Percentiles rank a stretch among this genome's conserved stretches.
Evolutionary conservation across 2,797 vertebrate species (phyloP).

Genomic region (Iguana delicatissima): DNA sequence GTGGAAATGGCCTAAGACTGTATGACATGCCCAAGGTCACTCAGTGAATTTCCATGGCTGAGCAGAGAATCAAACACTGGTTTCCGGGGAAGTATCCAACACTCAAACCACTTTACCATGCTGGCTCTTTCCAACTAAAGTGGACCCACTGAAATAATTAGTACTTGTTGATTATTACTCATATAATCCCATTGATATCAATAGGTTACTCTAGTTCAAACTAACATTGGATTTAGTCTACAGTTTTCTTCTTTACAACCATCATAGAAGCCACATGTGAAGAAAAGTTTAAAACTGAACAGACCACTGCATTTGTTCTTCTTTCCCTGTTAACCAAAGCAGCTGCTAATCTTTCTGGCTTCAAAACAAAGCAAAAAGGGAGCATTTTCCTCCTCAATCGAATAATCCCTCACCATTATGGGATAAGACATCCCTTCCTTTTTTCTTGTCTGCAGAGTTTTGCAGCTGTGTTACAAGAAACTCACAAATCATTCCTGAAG

Average conservation of each 20-base stretch:
- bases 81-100: too few species aligned
- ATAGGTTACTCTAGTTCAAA: too few species aligned
- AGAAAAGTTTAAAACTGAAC: neutral
- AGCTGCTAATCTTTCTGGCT: slow-evolving; percentile 38
- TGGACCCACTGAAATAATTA: too few species aligned
- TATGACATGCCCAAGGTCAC: too few species aligned
- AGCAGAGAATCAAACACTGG: too few species aligned
- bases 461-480: slow-evolving; percentile 43
- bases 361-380: slow-evolving; percentile 18
- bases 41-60: too few species aligned
- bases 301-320: neutral
- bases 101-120: too few species aligned
- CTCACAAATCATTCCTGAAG: slow-evolving; percentile 16
- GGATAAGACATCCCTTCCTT: neutral
- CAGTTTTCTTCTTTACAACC: neutral
- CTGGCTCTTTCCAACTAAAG: too few species aligned
- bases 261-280: neutral
- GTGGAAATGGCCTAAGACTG: too few species aligned
- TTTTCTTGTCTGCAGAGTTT: slow-evolving; percentile 5
- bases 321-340: neutral
- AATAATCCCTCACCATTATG: slow-evolving; percentile 11
- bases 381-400: slow-evolving; percentile 13
- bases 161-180: too few species aligned
- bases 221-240: too few species aligned
- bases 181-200: too few species aligned